Evolutionary conservation across 1,140 invertebrate species (phyloP).

Genomic region (Formica selysi): DNA sequence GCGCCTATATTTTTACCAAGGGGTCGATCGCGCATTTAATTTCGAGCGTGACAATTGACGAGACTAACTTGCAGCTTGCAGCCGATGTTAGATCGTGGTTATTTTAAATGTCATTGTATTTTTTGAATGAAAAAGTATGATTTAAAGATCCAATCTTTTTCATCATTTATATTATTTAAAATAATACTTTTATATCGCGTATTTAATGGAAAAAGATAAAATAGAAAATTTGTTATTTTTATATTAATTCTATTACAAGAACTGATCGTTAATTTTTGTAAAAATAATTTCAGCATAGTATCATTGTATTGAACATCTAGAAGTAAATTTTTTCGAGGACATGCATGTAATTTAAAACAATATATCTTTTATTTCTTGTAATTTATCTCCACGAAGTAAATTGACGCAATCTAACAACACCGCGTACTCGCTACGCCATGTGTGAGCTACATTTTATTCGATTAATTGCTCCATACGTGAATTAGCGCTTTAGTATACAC

Average conservation of each 20-base stretch:
- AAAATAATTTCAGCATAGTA: not conserved
- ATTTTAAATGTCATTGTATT: not conserved
- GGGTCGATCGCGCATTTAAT: conserved; percentile 19
- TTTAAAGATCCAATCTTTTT: not conserved
- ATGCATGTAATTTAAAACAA: not conserved
- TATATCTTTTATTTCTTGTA: not conserved
- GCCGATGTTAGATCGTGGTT: not conserved
- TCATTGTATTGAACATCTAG: not conserved
- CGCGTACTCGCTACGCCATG: not conserved
- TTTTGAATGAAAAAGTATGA: not conserved
- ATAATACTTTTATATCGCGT: not conserved
- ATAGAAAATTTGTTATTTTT: not conserved
- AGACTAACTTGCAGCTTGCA: not conserved
- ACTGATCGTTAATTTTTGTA: not conserved
- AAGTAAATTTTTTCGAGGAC: not conserved
- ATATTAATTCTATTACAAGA: not conserved
- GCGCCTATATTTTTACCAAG: not conserved
- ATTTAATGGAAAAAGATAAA: not conserved
- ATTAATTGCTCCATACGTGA: conserved; percentile 47
- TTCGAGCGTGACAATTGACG: not conserved
- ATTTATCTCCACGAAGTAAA: conserved; percentile 20
- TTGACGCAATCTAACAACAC: not conserved
- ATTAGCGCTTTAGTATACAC: conserved; percentile 25
- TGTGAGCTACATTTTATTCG: conserved; percentile 32
- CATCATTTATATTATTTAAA: not conserved